Evolutionary conservation across 2,797 vertebrate genomes (phyloP), one percentile per base, ranked within the genome.

Genomic region (Sebastes hopkinsi): DNA sequence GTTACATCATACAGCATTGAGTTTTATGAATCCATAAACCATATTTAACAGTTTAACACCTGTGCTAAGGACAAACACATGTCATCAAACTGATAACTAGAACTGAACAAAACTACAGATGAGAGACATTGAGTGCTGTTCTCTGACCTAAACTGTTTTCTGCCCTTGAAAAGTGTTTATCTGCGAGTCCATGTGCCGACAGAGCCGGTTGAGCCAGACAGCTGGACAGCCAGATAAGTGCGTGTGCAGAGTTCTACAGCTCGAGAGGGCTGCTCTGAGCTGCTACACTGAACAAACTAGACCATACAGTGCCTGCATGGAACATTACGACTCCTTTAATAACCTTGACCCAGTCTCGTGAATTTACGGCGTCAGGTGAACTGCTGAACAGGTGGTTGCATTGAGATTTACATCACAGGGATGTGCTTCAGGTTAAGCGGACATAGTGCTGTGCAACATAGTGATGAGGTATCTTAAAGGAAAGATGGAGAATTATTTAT

Each of bases 201-300:
- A 87, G 82, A 74, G 75, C 71, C 10, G 16, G 67, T 20, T 54
- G 69, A 84, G 83, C 50, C 82, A 81, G 77, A 79, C 89, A 92
- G 91, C 91, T 94, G 92, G 80, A 73, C 77, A 18, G 11, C 79
- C 87, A 91, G 93, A 94, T 94, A 93, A 93, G 84, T 87, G 79
- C 77, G 75, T 80, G 13, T 54, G 52, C 22, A 25, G 64, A 72
- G 65, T 80, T 82, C 66, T 84, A 79, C 82, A 61, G 54, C 67
- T 67, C 55, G 8, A 70, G 72, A 14, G 69, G 25, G 66, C 36
- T 36, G 36, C 42, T 67, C 60, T 62, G 80, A 81, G 67, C 78
- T 75, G 29, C 65, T 8, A 32, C 72, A 46, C 80, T 56, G 80
- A 83, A 69, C 78, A 82, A 81, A 84, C 76, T 38, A 72, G 60